A percentile compares a stretch with the other conserved stretches of the same genome.
phyloP scores from a whole-genome alignment of 2,113 vertebrate species.

The Ovis canadensis region DNA sequence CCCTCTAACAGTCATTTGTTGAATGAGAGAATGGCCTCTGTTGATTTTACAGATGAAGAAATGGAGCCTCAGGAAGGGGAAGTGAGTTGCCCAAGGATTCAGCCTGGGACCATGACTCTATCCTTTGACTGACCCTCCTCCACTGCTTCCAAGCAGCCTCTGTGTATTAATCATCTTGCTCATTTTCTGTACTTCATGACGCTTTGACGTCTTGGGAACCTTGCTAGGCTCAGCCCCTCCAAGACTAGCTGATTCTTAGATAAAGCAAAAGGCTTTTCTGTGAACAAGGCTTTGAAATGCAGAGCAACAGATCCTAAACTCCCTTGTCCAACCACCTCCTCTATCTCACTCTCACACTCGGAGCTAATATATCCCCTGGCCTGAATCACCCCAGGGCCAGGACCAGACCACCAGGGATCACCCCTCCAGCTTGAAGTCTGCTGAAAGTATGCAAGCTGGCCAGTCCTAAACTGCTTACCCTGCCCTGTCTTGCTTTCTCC shows the following conservation, averaged over 20 bases:
- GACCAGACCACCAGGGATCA: rapidly evolving
- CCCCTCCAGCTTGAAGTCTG: rapidly evolving
- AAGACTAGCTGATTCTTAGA: not conserved
- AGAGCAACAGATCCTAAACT: not conserved
- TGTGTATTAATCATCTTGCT: rapidly evolving
- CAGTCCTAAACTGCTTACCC: rapidly evolving
- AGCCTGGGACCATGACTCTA: not conserved
- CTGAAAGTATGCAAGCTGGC: not conserved
- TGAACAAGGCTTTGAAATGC: not conserved
- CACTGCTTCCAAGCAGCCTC: not conserved
- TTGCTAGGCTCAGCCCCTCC: not conserved
- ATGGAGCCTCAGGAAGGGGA: not conserved
- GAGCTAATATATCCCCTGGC: not conserved
- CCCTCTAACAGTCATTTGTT: not conserved
- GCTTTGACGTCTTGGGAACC: not conserved
- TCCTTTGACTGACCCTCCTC: not conserved
- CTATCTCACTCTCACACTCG: not conserved
- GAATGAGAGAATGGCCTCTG: not conserved
- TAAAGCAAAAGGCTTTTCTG: not conserved
- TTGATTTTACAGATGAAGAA: not conserved
- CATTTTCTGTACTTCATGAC: not conserved
- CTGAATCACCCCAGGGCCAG: not conserved
- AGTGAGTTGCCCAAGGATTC: not conserved
- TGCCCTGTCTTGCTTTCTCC: not conserved
- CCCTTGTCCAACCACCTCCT: no score